Evolutionary conservation across 2,113 vertebrate genomes (phyloP).

Genomic region (Phrynocephalus versicolor): DNA sequence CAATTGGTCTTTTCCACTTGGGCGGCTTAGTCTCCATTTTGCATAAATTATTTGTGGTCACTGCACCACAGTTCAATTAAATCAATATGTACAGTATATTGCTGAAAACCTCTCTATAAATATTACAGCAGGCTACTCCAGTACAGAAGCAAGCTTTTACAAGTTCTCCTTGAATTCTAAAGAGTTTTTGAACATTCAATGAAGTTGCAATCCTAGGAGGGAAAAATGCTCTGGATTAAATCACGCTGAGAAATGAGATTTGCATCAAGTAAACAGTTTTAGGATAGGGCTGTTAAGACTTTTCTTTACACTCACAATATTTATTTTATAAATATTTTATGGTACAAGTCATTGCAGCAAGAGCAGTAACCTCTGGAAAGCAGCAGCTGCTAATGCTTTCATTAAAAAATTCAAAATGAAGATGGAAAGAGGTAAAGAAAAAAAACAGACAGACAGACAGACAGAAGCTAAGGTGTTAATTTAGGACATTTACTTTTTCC

Average conservation of each 20-base stretch:
- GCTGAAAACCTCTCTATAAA: slow-evolving; percentile 1
- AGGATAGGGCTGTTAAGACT: not conserved
- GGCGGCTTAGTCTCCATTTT: not conserved
- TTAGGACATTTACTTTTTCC: not conserved
- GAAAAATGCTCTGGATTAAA: not conserved
- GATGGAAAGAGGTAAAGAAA: not conserved
- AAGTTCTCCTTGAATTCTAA: not conserved
- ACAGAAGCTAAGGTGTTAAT: not conserved
- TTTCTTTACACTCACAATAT: not conserved
- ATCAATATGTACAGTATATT: not conserved
- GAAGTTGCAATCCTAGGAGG: not conserved
- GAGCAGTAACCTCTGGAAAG: not conserved
- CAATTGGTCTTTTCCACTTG: not conserved
- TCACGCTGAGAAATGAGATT: not conserved
- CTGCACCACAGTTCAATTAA: not conserved
- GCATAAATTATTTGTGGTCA: not conserved
- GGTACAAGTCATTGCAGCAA: not conserved
- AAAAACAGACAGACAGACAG: not conserved
- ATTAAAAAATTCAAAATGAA: not conserved
- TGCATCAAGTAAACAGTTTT: not conserved
- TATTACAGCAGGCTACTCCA: not conserved
- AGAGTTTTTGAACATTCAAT: not conserved
- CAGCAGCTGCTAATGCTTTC: not conserved
- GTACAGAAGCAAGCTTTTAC: not conserved
- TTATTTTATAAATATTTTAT: slow-evolving; percentile 7